Evolutionary conservation across 2,797 vertebrate species (phyloP).

Genomic region (Chloroceryle amazona): DNA sequence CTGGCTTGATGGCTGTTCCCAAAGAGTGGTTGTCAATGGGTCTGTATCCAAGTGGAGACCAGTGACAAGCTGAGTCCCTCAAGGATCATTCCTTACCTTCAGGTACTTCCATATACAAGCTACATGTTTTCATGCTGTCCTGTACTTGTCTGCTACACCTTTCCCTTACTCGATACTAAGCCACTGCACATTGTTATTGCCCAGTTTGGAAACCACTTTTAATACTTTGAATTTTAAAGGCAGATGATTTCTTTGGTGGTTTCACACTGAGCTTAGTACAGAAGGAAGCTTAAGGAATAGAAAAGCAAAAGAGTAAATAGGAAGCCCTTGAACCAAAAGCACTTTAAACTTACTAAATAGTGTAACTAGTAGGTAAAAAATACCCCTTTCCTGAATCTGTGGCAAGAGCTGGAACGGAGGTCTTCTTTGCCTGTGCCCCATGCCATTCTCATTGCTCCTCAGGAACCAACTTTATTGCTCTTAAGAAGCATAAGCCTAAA

Average conservation of each 20-base stretch:
- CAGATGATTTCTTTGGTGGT: neutral
- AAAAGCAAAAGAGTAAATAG: neutral
- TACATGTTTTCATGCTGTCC: neutral
- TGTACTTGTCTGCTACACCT: neutral
- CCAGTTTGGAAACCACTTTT: neutral
- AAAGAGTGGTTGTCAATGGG: no score
- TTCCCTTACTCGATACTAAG: neutral
- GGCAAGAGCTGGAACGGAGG: accelerated
- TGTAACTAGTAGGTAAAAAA: neutral
- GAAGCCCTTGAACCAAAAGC: neutral
- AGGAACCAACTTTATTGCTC: neutral
- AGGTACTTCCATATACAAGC: neutral
- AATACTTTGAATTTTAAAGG: neutral
- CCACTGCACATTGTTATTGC: neutral
- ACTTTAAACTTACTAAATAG: neutral
- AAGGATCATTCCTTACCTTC: neutral
- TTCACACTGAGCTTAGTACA: neutral
- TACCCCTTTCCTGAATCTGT: neutral
- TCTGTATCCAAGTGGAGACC: no score
- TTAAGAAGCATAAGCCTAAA: neutral
- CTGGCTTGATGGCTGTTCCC: no score
- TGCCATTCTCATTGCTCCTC: neutral
- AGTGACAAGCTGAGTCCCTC: no score
- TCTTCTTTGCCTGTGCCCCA: neutral
- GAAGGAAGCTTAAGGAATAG: neutral